Evolutionary conservation across 2,888 invertebrate genomes (phyloP), one percentile per base, ranked within the genome.

Genomic region (Dryadula phaetusa): DNA sequence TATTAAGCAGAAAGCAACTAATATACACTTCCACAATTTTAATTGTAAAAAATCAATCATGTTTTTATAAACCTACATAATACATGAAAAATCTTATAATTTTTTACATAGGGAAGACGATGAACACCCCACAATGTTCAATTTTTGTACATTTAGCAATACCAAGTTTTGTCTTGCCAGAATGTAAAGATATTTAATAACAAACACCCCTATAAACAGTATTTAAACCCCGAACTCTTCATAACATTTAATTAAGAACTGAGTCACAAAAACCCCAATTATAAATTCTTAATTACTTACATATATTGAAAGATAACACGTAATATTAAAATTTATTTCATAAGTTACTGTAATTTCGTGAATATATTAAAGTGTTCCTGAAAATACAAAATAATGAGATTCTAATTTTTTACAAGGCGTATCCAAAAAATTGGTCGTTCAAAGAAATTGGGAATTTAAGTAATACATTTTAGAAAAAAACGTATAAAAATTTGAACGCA

Each of bases 251-350:
- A 47, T 47, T 10, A 47, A 12, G 5, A 10, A 0, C 14, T 47
- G 14, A 3, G 0, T 20, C 46, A 22, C 46, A 47, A 22, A 6
- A 47, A 14, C 12, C 22, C 14, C 25, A 22, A 47, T 25, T 12
- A 25, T 12, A 14, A n/a, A 25, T 47, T 25, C 22, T 47, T 14
- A 16, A 25, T 49, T 3, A 8, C 3, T n/a, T 25, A n/a, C n/a
- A 49, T 25, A n/a, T 25, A 49, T 25, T 49, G 49, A 14, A 25
- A 25, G n/a, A 25, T 25, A 49, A 49, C 25, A 49, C n/a, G 16
- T 2, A 49, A 49, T 28, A n/a, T 49, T 49, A 25, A 25, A 49
- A n/a, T 25, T 25, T 49, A 25, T 14, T n/a, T 8, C 25, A 49
- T n/a, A n/a, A 49, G 3, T n/a, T 49, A 28, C n/a, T 49, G 8